Evolutionary conservation across 2,113 vertebrate species (phyloP).

Genomic region (Hucho hucho): DNA sequence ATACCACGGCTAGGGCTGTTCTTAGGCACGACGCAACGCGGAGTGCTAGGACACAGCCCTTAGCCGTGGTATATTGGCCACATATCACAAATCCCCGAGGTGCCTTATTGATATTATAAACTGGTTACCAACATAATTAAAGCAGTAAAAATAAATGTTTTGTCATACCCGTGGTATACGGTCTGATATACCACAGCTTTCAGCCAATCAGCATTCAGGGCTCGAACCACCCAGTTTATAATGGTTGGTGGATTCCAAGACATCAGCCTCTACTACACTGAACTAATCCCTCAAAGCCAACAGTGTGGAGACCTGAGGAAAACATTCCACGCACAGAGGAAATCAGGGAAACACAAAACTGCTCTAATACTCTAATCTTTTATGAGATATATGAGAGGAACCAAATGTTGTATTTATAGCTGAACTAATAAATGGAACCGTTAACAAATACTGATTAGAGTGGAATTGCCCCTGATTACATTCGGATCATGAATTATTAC

Average conservation of each 20-base stretch:
- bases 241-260: neutral
- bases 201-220: too few species aligned
- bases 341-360: neutral
- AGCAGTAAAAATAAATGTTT: too few species aligned
- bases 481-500: neutral
- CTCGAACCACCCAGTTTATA: too few species aligned
- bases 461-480: neutral
- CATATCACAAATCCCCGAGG: too few species aligned
- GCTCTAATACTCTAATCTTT: neutral
- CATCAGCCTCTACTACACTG: neutral
- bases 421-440: neutral
- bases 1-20: too few species aligned
- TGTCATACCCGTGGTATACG: too few species aligned
- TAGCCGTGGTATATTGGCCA: too few species aligned
- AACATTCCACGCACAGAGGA: neutral
- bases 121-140: too few species aligned
- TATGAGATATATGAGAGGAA: neutral
- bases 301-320: neutral
- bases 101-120: too few species aligned
- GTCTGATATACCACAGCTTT: too few species aligned
- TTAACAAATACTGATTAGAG: neutral
- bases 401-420: constrained; percentile 15
- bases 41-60: too few species aligned
- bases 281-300: neutral
- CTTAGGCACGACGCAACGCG: too few species aligned